Conservation (phyloP, 2,113 vertebrate species). For the Heterochromis multidens region DNA sequence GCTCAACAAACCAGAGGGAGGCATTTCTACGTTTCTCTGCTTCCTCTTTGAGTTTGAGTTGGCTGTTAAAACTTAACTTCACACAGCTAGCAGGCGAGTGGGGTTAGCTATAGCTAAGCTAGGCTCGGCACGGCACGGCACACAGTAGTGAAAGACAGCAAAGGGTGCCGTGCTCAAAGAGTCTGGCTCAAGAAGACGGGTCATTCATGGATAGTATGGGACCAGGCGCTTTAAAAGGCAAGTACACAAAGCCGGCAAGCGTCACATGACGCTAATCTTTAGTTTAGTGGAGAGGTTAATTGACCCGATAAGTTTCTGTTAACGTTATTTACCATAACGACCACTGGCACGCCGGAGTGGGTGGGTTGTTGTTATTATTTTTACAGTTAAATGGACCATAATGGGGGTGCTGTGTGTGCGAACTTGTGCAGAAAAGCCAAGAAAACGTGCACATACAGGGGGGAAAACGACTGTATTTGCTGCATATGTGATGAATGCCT, state of each 20-base stretch:
- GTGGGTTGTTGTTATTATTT: neutral
- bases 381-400: neutral
- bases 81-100: neutral
- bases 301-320: neutral
- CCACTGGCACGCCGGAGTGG: neutral
- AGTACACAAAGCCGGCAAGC: neutral
- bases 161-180: neutral
- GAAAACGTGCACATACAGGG: neutral
- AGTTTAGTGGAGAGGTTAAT: neutral
- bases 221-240: neutral
- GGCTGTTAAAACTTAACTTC: constrained; percentile 16
- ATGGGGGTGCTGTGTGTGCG: neutral
- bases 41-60: neutral
- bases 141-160: neutral
- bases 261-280: neutral
- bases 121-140: neutral
- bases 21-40: neutral
- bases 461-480: neutral
- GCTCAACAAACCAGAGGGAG: neutral
- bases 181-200: neutral
- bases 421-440: neutral
- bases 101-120: constrained; percentile 4
- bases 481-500: neutral
- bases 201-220: neutral
- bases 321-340: neutral